Evolutionary conservation across 2,888 invertebrate species (phyloP), one percentile per base, ranked within the genome.

Genomic region (Metopia argyrocephala): DNA sequence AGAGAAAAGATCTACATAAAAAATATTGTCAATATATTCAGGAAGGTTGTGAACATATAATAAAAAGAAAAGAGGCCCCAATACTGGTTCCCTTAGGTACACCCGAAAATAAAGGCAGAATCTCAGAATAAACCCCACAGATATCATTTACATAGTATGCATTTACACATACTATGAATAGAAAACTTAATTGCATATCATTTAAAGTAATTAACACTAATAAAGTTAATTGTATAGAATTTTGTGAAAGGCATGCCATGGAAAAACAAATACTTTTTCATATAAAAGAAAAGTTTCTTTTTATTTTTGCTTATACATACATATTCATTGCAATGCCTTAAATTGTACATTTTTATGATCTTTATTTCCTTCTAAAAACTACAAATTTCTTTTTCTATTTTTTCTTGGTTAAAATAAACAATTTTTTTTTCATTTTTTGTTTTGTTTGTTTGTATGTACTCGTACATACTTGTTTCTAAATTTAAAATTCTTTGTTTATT

Each of bases 341-440:
- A 64, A 56, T 73, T 56, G 52, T 52, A 52, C 31, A 64, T 18
- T 52, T 66, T 20, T 70, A 78, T 66, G 46, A 20, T 65, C 31
- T 28, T 52, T 27, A 31, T 61, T 78, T 65, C 46, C 27, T 57
- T 46, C 45, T 31, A 62, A 76, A 48, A 71, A 12, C 25, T 54
- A 28, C 5, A 59, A 59, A 66, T 54, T 56, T 6, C 48, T 31
- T 65, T 57, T 57, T 25, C 38, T 12, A 12, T n/a, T n/a, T n/a
- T n/a, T n/a, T n/a, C n/a, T n/a, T n/a, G n/a, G n/a, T 74, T 66
- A 45, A 75, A 59, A 59, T 61, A 68, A 66, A 52, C 59, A 75
- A 61, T 59, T 66, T 31, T 7, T 38, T 64, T 15, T 9, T 15
- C 38, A n/a, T 25, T n/a, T n/a, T n/a, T n/a, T n/a, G n/a, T n/a